These are phyloP conservation scores for Ischnura elegans DNA, from an alignment of 2,888 invertebrate species.

Conservation along the genomic window DNA sequence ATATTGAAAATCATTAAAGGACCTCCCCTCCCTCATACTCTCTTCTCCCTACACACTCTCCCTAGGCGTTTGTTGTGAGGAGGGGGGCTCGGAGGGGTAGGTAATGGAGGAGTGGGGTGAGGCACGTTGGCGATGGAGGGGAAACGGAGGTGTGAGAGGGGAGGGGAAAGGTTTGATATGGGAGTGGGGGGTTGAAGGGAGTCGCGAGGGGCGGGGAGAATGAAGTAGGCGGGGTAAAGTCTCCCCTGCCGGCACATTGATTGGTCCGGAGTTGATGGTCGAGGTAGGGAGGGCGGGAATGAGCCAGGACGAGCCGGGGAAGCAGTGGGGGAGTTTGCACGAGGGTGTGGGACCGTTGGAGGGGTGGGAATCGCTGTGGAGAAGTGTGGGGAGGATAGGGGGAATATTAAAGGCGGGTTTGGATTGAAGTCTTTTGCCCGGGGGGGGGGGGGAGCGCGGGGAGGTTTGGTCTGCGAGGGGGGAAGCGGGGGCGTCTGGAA, in stretches of 20 bases:
- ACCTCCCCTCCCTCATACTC: background rate
- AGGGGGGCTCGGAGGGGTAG: background rate
- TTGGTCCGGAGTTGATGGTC: constrained; percentile 55
- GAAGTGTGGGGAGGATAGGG: background rate
- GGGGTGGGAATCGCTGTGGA: background rate
- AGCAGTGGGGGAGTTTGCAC: background rate
- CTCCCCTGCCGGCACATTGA: constrained; percentile 59
- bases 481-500: background rate
- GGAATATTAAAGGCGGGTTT: too few relatives aligned
- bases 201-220: constrained; percentile 11
- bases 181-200: background rate
- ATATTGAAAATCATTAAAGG: constrained; percentile 67
- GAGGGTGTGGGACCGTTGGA: background rate
- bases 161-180: background rate
- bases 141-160: background rate
- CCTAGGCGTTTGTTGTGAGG: background rate
- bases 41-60: background rate
- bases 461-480: background rate
- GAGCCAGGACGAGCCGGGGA: background rate
- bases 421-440: background rate
- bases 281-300: constrained; percentile 46
- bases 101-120: background rate
- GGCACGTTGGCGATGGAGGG: background rate
- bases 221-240: constrained; percentile 59
- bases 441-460: background rate